These are phyloP conservation scores for Antheraea pernyi DNA, from an alignment of 1,140 invertebrate genomes.

Conservation along the genomic window DNA sequence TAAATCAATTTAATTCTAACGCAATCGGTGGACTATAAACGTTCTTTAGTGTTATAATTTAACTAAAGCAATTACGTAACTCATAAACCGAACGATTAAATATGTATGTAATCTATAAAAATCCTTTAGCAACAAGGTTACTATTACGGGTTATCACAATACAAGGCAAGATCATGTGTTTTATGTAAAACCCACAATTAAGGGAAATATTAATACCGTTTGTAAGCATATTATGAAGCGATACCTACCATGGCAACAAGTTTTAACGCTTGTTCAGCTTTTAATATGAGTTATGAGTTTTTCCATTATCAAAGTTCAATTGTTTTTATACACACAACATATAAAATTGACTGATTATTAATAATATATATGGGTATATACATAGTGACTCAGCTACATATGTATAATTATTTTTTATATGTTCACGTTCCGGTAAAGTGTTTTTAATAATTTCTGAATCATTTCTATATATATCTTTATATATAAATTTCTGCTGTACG, in stretches of 20 bases:
- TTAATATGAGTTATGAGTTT: neutral
- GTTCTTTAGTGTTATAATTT: neutral
- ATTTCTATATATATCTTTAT: neutral
- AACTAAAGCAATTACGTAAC: neutral
- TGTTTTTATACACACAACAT: neutral
- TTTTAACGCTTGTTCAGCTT: constrained; percentile 9
- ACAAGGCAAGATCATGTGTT: constrained; percentile 8
- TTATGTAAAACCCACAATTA: constrained; percentile 10
- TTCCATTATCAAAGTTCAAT: constrained; percentile 13
- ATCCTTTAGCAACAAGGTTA: constrained; percentile 9
- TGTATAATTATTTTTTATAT: neutral
- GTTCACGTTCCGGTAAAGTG: neutral
- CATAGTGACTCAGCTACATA: neutral
- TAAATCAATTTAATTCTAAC: no score
- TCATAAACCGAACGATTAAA: neutral
- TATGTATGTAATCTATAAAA: constrained; percentile 1
- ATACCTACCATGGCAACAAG: constrained; percentile 15
- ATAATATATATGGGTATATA: no score
- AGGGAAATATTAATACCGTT: constrained; percentile 6
- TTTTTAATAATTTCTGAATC: neutral
- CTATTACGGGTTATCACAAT: constrained; percentile 5
- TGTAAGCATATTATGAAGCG: constrained; percentile 11
- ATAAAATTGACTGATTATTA: neutral
- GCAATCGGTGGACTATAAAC: no score
- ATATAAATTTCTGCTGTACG: no score